Conservation (phyloP, 2,113 vertebrate genomes). For the Salvelinus namaycush region DNA sequence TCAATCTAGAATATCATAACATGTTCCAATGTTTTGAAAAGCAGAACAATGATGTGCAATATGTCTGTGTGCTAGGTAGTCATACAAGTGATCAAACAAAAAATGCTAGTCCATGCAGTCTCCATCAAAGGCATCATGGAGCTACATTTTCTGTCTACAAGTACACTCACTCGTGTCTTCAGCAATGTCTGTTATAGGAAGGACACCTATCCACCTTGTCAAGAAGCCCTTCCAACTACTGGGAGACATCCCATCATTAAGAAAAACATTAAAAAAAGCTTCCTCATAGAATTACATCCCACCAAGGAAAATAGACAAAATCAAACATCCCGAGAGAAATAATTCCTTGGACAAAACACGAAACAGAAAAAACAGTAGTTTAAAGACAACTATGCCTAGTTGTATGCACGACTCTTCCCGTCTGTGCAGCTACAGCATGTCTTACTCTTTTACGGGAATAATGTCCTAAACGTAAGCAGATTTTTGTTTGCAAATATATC, state of each 20-base stretch:
- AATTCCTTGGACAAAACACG: no score
- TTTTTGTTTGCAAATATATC: slow-evolving; percentile 50
- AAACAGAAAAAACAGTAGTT: no score
- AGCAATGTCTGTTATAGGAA: neutral
- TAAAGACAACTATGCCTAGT: no score
- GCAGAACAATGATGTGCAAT: neutral
- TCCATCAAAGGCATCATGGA: neutral
- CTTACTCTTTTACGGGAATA: no score
- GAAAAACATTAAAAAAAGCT: neutral
- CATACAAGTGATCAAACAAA: no score
- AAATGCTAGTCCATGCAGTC: neutral
- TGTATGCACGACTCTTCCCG: no score
- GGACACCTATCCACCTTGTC: neutral
- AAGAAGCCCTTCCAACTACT: neutral
- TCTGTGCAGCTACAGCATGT: no score
- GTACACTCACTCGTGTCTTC: neutral
- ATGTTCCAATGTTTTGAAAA: neutral
- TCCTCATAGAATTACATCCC: no score
- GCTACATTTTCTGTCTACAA: neutral
- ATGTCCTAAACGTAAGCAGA: no score
- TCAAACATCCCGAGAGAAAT: no score
- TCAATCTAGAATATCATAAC: neutral
- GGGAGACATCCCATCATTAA: neutral
- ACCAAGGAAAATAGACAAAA: no score
- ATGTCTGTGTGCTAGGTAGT: neutral